phyloP scores from a whole-genome alignment of 2,888 invertebrate species.

The Didymodactylos carnosus region DNA sequence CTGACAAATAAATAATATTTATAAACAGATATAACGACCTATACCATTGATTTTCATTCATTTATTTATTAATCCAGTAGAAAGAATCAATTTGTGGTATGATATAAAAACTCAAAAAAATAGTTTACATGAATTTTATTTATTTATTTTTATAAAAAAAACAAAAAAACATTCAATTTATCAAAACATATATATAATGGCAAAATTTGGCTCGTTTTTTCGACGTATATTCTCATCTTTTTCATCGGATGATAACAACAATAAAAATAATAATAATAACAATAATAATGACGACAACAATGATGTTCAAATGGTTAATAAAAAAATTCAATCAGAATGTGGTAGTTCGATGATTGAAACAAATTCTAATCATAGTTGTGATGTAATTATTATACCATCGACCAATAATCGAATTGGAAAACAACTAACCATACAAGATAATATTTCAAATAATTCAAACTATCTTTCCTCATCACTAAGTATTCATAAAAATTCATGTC shows the following conservation, averaged over 20 bases:
- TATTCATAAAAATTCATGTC: not conserved
- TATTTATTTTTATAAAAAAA: not conserved
- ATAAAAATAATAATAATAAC: no score
- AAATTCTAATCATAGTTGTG: not conserved
- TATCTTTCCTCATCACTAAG: not conserved
- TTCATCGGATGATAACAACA: not conserved
- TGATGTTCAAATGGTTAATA: no score
- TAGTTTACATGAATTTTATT: no score
- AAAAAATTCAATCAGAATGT: not conserved
- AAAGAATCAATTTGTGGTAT: no score
- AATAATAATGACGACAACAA: not conserved
- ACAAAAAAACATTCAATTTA: not conserved
- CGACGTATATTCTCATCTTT: not conserved
- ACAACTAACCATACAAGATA: not conserved
- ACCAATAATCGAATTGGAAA: not conserved
- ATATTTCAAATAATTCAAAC: not conserved
- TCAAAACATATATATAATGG: not conserved
- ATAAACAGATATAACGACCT: no score
- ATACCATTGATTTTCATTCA: no score
- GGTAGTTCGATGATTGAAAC: not conserved
- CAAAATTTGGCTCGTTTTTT: not conserved
- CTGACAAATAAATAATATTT: no score
- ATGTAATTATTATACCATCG: not conserved
- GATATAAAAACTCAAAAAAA: no score
- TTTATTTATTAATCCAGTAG: no score